Conservation (phyloP, 2,113 vertebrate genomes). For the Chaetura pelagica region DNA sequence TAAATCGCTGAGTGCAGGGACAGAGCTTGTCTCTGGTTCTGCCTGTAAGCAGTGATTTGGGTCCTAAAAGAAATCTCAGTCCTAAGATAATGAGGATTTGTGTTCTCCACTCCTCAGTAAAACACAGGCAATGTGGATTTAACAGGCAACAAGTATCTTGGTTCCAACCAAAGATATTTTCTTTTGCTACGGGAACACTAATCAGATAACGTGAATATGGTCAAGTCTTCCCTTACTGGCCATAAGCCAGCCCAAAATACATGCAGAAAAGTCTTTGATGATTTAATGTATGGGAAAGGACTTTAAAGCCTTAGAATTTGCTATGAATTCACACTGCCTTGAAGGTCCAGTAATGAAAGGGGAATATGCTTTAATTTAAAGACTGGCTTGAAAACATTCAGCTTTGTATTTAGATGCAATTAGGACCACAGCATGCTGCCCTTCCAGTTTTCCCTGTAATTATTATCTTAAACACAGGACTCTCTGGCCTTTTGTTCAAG, state of each 20-base stretch:
- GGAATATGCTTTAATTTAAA: constrained; percentile 49
- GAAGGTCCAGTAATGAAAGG: constrained; percentile 55
- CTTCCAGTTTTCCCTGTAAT: constrained; percentile 55
- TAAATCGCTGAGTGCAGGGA: background rate
- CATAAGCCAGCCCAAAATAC: background rate
- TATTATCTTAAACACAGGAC: constrained; percentile 48
- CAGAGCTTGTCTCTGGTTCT: background rate
- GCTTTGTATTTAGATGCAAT: constrained; percentile 62
- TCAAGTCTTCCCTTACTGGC: background rate
- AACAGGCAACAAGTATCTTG: background rate
- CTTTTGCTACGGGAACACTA: background rate
- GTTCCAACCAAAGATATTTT: background rate
- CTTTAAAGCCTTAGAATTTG: constrained; percentile 59
- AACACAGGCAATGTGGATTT: background rate
- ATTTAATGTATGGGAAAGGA: constrained; percentile 26
- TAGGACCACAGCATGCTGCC: constrained; percentile 43
- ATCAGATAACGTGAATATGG: background rate
- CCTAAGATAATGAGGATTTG: background rate
- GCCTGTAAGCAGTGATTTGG: background rate
- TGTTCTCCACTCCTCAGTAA: background rate
- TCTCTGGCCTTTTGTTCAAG: constrained; percentile 24
- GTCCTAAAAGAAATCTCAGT: background rate
- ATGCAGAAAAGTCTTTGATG: constrained; percentile 36
- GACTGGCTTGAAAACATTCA: background rate
- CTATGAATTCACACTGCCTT: constrained; percentile 41